Conservation (phyloP, 2,113 vertebrate species). For the Embiotoca jacksoni region DNA sequence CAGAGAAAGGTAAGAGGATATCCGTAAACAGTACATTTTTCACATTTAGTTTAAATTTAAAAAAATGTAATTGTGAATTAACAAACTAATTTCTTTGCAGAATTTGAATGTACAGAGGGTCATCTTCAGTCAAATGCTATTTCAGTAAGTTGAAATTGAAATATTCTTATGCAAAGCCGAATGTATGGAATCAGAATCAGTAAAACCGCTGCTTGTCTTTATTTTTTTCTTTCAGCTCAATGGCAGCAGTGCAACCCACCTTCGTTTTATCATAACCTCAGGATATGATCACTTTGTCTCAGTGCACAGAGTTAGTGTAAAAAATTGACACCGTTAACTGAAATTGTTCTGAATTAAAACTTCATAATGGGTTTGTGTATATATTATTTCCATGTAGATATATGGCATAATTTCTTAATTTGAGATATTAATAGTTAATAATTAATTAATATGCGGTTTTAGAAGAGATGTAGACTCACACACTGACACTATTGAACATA, state of each 20-base stretch:
- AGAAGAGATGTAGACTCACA: background rate
- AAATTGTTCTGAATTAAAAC: slow-evolving; percentile 24
- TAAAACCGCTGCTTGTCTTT: background rate
- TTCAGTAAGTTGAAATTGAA: slow-evolving; percentile 84
- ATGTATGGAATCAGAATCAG: background rate
- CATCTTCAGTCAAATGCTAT: slow-evolving; percentile 91
- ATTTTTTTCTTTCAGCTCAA: slow-evolving; percentile 83
- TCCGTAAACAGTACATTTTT: background rate
- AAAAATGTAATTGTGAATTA: background rate
- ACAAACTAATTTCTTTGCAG: slow-evolving; percentile 78
- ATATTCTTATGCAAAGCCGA: background rate
- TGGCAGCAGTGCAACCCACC: slow-evolving; percentile 86
- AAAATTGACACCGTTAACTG: slow-evolving; percentile 71
- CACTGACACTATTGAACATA: background rate
- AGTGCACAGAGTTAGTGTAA: slow-evolving; percentile 89
- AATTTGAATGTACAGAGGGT: slow-evolving; percentile 89
- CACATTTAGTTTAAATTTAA: background rate
- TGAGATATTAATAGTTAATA: background rate
- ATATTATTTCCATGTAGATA: background rate
- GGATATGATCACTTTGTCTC: slow-evolving; percentile 95
- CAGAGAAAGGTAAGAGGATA: slow-evolving; percentile 88
- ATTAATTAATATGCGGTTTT: slow-evolving; percentile 23
- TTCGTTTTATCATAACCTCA: slow-evolving; percentile 91
- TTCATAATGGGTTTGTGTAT: background rate
- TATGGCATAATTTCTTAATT: slow-evolving; percentile 1